Evolutionary conservation across 1,140 invertebrate species (phyloP).

Genomic region (Pogonomyrmex barbatus): DNA sequence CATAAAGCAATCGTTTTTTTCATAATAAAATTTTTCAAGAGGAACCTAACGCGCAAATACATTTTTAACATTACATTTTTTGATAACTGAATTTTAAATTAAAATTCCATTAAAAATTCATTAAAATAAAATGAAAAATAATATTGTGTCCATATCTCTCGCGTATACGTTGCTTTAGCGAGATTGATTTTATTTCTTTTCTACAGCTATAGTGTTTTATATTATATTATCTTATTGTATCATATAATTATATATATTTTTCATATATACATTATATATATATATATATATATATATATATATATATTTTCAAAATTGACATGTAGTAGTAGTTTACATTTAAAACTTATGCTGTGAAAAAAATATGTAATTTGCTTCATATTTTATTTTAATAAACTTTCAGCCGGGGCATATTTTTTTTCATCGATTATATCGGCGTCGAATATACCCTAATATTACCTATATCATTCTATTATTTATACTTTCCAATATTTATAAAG

Average conservation of each 20-base stretch:
- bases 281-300: not conserved
- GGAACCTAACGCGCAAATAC: not conserved
- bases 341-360: not conserved
- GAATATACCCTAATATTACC: not conserved
- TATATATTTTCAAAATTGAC: not conserved
- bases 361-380: not conserved
- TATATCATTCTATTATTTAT: not conserved
- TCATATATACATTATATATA: too few relatives aligned
- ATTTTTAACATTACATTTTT: not conserved
- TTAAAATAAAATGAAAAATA: conserved; percentile 21
- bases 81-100: not conserved
- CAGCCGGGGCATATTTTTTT: not conserved
- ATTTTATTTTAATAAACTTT: not conserved
- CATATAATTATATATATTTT: not conserved
- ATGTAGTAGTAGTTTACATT: not conserved
- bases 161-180: not conserved
- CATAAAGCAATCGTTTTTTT: not conserved
- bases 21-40: not conserved
- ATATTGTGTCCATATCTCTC: not conserved
- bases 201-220: too few relatives aligned
- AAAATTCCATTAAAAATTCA: conserved; percentile 22
- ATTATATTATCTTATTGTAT: not conserved
- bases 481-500: not conserved
- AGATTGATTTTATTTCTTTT: conserved; percentile 5
- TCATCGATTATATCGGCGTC: not conserved